Base-by-base conservation (phyloP, 2,888 invertebrate species). In the Caenorhabditis japonica region DNA sequence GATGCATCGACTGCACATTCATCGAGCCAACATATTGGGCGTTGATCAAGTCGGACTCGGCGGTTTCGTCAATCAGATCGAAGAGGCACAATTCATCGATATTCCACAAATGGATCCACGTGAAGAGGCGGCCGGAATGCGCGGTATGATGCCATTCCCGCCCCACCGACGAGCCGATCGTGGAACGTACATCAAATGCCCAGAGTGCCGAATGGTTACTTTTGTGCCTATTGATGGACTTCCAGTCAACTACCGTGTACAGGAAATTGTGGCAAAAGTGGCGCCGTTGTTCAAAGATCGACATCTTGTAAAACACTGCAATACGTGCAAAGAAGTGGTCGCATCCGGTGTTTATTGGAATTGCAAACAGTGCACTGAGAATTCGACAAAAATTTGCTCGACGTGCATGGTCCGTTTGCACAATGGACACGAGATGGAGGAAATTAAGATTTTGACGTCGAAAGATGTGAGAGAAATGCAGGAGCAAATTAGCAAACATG, bases 201-300 rank as follows among this genome's bases (percentile, higher is more conserved):
- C 79, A 17, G 79, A 79, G 44, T 79, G 79, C 59, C 27, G 79
- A 41, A 61, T 69, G n/a, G 49, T 49, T 4, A 79, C 79, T 4
- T 15, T 41, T 17, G 75, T 79, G 0, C 79, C 79, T 0, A 17
- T 43, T 1, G 76, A 69, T 13, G 79, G 79, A 13, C 60, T 79
- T 3, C 77, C 79, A 1, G 47, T 73, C 39, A 73, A 73, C 39
- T 73, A 68, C 30, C 43, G 73, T 15, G 68, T 73, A 5, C 73
- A 73, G 34, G 73, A 68, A 21, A 60, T 73, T 8, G 73, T 73
- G n/a, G 44, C 30, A 4, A 66, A 68, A 39, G 52, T 73, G 47
- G 44, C 73, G 5, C 38, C 55, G 8, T 10, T 56, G 15, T 30
- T 43, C 36, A 61, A 61, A 41, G 39, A 62, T 23, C 51, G 61